Percentiles rank a stretch among this genome's conserved stretches.
Evolutionary conservation across 1,140 invertebrate species (phyloP).

Genomic region (Schmidtea mediterranea): DNA sequence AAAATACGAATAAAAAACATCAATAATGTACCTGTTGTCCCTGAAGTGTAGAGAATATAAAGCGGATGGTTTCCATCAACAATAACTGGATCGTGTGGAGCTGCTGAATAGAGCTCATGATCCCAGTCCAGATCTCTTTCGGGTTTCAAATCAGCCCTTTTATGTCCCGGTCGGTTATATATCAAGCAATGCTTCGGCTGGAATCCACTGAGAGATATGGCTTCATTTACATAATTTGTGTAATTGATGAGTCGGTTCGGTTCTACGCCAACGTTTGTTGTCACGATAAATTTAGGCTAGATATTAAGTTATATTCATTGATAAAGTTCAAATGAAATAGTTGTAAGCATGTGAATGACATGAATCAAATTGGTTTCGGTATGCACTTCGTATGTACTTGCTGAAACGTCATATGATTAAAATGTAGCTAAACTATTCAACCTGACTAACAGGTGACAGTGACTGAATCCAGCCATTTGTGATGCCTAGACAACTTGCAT

Average conservation of each 20-base stretch:
- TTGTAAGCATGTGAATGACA: too few relatives aligned
- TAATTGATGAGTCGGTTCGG: conserved; percentile 54
- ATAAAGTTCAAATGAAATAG: too few relatives aligned
- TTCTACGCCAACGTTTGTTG: conserved; percentile 63
- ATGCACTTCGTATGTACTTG: too few relatives aligned
- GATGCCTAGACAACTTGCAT: too few relatives aligned
- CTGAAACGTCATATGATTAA: too few relatives aligned
- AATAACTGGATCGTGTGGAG: conserved; percentile 48
- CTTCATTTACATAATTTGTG: conserved; percentile 57
- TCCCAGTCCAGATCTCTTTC: conserved; percentile 47
- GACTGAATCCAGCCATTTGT: too few relatives aligned
- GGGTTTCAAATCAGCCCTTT: conserved; percentile 29
- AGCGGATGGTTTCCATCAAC: conserved; percentile 60
- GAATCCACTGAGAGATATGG: conserved; percentile 38
- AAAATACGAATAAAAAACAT: conserved; percentile 8
- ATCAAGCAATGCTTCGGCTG: conserved; percentile 49
- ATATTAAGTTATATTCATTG: too few relatives aligned
- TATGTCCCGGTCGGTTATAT: conserved; percentile 19
- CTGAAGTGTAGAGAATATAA: conserved; percentile 73
- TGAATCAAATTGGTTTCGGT: too few relatives aligned
- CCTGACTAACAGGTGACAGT: too few relatives aligned
- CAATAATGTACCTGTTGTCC: conserved; percentile 42
- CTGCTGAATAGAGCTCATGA: conserved; percentile 35
- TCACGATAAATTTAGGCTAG: conserved; percentile 51
- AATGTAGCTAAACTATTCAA: too few relatives aligned